Base-by-base conservation (phyloP, 2,888 invertebrate species). In the Spisula subtruncata region DNA sequence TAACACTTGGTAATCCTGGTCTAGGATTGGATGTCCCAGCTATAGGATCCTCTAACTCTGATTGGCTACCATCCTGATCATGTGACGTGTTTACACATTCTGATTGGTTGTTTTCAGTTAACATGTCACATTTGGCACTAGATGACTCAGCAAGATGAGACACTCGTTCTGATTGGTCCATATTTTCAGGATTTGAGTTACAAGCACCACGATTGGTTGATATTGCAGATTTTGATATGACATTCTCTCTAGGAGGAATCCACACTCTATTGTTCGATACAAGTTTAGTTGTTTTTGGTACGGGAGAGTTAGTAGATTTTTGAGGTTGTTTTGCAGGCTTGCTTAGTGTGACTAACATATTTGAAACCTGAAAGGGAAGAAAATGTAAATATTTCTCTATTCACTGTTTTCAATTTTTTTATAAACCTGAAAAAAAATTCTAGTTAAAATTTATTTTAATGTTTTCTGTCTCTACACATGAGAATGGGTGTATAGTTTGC, bases 291-390 rank as follows among this genome's bases (percentile, higher is more conserved):
- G 84, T 25, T 29, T 79, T 54, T 51, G 84, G 84, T 84, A 75
- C 35, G 35, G 18, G 8, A 18, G 32, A 32, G 29, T 75, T 75
- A 5, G 32, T 12, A 75, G 75, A 5, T 35, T 75, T 75, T 18
- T 35, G 35, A 8, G 93, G 93, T 4, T 94, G 93, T 87, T 94
- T 96, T 8, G 93, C 93, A 16, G 95, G 93, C 89, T 96, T 96
- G 92, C 97, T 97, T 82, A 97, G 92, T 18, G 97, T 94, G 6
- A 97, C 95, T 20, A 97, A 92, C 86, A 93, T 95, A 90, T 96
- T 94, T 35, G 96, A 96, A 71, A 97, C 96, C 96, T 97, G 90
- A 35, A 92, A 91, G 71, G 29, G 6, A 81, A 35, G 5, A 35
- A n/a, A 79, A 66, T 66, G 0, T 60, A 4, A 51, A 51, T 41